phyloP scores from a whole-genome alignment of 2,888 invertebrate species.

The Noctua pronuba region DNA sequence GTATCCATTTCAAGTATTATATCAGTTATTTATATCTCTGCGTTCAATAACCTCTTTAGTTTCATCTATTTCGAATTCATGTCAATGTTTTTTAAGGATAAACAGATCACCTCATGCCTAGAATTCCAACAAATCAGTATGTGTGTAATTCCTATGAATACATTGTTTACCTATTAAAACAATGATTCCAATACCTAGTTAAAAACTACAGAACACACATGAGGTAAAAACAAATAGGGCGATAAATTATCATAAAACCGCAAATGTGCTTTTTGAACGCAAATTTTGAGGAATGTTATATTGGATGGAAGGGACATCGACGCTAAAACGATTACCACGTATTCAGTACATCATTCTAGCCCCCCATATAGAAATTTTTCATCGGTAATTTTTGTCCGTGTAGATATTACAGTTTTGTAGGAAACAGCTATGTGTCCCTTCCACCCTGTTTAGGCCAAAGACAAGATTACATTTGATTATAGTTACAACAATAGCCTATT shows the following conservation, averaged over 20 bases:
- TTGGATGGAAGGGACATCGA: not conserved
- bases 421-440: no score
- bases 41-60: not conserved
- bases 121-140: not conserved
- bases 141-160: not conserved
- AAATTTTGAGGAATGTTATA: constrained; percentile 2
- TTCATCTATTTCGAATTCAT: not conserved
- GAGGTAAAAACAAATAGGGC: not conserved
- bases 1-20: not conserved
- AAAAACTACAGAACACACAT: constrained; percentile 1
- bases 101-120: not conserved
- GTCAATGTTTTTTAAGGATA: not conserved
- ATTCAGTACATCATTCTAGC: no score
- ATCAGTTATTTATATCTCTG: not conserved
- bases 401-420: no score
- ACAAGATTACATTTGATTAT: not conserved
- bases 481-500: not conserved
- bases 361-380: no score
- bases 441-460: no score
- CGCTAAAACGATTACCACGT: no score
- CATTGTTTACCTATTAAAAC: constrained; percentile 2
- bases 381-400: no score
- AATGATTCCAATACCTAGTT: not conserved
- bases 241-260: not conserved
- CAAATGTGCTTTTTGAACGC: not conserved